Percentiles rank a stretch among this genome's conserved stretches.
Conservation (phyloP, 2,888 invertebrate genomes). For the Macrosoma leucophasiata region DNA sequence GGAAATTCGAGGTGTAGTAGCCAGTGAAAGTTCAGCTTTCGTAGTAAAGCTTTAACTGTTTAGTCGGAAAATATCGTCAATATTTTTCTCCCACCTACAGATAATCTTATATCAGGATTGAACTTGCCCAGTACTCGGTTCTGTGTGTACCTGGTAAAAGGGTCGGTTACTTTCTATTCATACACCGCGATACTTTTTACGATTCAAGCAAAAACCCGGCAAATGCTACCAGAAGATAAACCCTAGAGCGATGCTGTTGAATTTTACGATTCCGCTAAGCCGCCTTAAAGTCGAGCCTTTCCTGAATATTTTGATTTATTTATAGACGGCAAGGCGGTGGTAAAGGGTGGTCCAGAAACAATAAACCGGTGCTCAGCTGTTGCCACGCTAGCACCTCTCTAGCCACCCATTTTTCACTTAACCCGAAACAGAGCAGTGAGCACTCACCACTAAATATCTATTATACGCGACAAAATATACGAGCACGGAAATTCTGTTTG, state of each 20-base stretch:
- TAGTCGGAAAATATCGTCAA: slow-evolving; percentile 25
- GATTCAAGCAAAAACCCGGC: slow-evolving; percentile 68
- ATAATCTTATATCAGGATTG: slow-evolving; percentile 61
- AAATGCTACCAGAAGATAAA: slow-evolving; percentile 65
- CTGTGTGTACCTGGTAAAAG: slow-evolving; percentile 61
- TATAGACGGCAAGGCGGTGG: slow-evolving; percentile 64
- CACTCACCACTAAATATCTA: no score
- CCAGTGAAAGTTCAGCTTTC: no score
- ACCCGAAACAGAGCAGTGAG: no score
- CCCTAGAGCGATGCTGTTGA: slow-evolving; percentile 66
- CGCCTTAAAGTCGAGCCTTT: slow-evolving; percentile 73
- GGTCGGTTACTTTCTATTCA: slow-evolving; percentile 66
- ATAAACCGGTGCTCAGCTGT: slow-evolving; percentile 57
- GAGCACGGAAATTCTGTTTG: no score
- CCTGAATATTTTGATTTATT: slow-evolving; percentile 76
- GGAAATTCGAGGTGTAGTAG: no score
- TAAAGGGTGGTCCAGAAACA: slow-evolving; percentile 71
- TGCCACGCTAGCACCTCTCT: slow-evolving; percentile 3
- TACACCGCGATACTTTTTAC: slow-evolving; percentile 69
- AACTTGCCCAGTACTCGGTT: slow-evolving; percentile 57
- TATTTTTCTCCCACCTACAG: slow-evolving; percentile 42
- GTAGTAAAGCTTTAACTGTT: no score
- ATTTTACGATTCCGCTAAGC: slow-evolving; percentile 75
- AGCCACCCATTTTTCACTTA: neutral
- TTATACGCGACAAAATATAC: no score